A percentile compares a stretch with the other conserved stretches of the same genome.
Evolutionary conservation across 2,797 vertebrate genomes (phyloP).

Genomic region (Mionectes olivaceus): DNA sequence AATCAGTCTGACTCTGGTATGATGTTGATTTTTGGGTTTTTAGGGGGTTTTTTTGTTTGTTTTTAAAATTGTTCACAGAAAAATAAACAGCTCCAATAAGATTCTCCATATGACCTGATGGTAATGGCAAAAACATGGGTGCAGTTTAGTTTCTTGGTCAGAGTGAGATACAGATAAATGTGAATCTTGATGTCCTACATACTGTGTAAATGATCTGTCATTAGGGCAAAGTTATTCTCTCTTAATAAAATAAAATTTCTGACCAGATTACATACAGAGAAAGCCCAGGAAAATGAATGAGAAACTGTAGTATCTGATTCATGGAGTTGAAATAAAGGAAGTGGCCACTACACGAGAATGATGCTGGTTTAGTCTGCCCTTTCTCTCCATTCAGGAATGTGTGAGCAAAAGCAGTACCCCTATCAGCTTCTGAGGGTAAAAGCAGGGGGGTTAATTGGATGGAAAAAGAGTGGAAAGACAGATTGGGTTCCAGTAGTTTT

Average conservation of each 20-base stretch:
- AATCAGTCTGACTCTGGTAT: background rate
- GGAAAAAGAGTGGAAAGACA: background rate
- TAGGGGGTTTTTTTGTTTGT: background rate
- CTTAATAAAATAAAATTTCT: background rate
- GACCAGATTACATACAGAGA: background rate
- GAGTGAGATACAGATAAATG: background rate
- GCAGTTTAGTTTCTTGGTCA: background rate
- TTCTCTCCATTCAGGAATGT: background rate
- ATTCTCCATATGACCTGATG: background rate
- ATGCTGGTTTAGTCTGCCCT: background rate
- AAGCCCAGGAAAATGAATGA: background rate
- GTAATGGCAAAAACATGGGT: background rate
- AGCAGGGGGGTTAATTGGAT: background rate
- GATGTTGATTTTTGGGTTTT: fast-evolving
- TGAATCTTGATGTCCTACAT: background rate
- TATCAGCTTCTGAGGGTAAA: background rate
- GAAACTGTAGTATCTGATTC: background rate
- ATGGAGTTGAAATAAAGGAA: background rate
- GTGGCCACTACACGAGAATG: background rate
- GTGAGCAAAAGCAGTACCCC: background rate
- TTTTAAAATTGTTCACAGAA: background rate
- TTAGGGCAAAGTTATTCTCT: background rate
- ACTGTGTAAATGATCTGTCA: background rate
- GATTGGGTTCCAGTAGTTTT: background rate
- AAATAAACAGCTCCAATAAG: background rate